phyloP scores from a whole-genome alignment of 2,113 vertebrate genomes.

The Meriones unguiculatus region DNA sequence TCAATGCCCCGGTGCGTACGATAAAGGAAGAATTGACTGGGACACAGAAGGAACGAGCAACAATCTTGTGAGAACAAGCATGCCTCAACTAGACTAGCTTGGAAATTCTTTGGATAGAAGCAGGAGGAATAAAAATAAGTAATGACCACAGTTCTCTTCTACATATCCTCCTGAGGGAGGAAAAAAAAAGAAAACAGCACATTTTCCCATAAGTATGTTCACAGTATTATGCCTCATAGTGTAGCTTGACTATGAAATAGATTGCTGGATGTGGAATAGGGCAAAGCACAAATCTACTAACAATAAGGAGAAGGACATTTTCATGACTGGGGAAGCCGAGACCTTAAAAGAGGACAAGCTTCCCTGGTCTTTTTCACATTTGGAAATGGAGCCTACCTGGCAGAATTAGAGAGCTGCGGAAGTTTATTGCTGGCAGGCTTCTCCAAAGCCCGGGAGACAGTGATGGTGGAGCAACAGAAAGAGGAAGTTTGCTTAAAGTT shows the following conservation, averaged over 20 bases:
- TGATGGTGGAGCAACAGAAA: not conserved
- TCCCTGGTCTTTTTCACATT: conserved; percentile 23
- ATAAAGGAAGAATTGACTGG: conserved; percentile 51
- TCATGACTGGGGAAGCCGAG: conserved; percentile 54
- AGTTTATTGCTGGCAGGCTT: conserved; percentile 38
- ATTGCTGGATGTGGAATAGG: conserved; percentile 29
- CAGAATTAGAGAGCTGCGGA: not conserved
- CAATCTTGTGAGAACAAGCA: not conserved
- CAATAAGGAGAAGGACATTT: conserved; percentile 55
- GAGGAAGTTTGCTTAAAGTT: conserved; percentile 7
- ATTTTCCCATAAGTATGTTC: conserved; percentile 50
- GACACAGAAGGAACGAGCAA: conserved; percentile 15
- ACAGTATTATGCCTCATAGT: conserved; percentile 60
- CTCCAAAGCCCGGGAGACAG: not conserved
- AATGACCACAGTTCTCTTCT: conserved; percentile 34
- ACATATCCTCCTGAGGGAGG: conserved; percentile 63
- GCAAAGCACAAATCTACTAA: conserved; percentile 59
- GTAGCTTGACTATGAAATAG: conserved; percentile 59
- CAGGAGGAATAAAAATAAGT: conserved; percentile 75
- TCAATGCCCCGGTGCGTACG: conserved; percentile 35
- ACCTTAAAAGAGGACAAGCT: conserved; percentile 59
- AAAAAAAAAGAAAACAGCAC: conserved; percentile 46
- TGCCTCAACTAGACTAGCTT: conserved; percentile 27
- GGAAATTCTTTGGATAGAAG: conserved; percentile 50
- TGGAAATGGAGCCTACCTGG: not conserved